A percentile compares a stretch with the other conserved stretches of the same genome.
phyloP scores from a whole-genome alignment of 2,797 vertebrate species.

The Bryconaethiops microstoma region DNA sequence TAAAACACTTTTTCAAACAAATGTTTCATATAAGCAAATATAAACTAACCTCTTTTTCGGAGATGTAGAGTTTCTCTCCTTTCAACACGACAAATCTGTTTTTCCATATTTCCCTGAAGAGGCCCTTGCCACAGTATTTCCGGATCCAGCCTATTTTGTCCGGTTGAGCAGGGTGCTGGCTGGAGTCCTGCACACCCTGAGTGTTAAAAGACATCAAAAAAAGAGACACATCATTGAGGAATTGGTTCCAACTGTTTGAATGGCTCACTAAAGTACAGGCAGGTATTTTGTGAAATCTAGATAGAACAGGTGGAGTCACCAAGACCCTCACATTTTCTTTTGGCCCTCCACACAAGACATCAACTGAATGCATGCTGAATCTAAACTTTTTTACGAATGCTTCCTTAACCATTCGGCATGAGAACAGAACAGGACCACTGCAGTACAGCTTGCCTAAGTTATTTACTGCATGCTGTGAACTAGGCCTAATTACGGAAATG shows the following conservation, averaged over 20 bases:
- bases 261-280: conserved; percentile 47
- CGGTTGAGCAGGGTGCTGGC: conserved; percentile 73
- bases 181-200: conserved; percentile 83
- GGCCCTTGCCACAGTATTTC: conserved; percentile 92
- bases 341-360: conserved; percentile 25
- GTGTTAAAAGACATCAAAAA: conserved; percentile 47
- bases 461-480: background rate
- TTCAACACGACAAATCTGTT: conserved; percentile 89
- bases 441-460: background rate
- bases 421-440: background rate
- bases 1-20: background rate
- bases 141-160: conserved; percentile 96
- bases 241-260: background rate
- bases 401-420: background rate
- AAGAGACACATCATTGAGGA: conserved; percentile 31
- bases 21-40: too few relatives aligned
- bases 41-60: conserved; percentile 90
- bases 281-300: background rate
- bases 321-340: conserved; percentile 54
- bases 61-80: conserved; percentile 91
- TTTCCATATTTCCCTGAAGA: conserved; percentile 98
- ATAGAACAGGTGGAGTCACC: conserved; percentile 30
- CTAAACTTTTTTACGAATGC: background rate
- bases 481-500: background rate
- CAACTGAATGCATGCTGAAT: background rate